Percentiles rank a stretch among this genome's conserved stretches.
Evolutionary conservation across 2,113 vertebrate genomes (phyloP).

Genomic region (Numenius arquata): DNA sequence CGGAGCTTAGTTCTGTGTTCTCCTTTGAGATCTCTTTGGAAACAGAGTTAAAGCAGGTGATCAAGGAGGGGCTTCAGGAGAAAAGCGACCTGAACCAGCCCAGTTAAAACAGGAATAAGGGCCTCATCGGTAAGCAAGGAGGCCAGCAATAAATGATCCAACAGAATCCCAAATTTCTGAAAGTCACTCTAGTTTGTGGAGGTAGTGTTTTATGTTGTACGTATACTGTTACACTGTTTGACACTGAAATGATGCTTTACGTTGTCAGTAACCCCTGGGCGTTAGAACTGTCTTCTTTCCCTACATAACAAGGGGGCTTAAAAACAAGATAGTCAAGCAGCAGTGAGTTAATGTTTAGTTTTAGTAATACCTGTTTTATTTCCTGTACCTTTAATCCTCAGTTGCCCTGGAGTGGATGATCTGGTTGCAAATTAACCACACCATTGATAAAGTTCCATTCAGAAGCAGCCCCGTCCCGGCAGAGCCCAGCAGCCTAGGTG

Average conservation of each 20-base stretch:
- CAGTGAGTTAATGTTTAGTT: background rate
- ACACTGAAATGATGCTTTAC: background rate
- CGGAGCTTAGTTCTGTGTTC: background rate
- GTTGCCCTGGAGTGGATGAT: background rate
- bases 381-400: background rate
- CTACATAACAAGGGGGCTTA: background rate
- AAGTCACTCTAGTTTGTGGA: background rate
- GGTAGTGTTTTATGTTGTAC: background rate
- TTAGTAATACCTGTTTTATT: background rate
- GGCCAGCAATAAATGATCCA: background rate
- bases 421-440: background rate
- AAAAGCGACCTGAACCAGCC: background rate
- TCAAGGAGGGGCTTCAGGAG: background rate
- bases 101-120: background rate
- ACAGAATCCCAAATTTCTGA: background rate
- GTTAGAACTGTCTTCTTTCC: background rate
- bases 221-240: fast-evolving
- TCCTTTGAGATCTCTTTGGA: background rate
- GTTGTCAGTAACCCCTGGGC: too few species aligned
- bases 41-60: background rate
- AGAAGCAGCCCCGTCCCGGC: background rate
- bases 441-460: background rate
- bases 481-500: background rate
- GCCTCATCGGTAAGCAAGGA: background rate
- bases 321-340: background rate